Percentiles rank a stretch among this genome's conserved stretches.
Conservation (phyloP, 2,888 invertebrate species). For the Dioctria rufipes region DNA sequence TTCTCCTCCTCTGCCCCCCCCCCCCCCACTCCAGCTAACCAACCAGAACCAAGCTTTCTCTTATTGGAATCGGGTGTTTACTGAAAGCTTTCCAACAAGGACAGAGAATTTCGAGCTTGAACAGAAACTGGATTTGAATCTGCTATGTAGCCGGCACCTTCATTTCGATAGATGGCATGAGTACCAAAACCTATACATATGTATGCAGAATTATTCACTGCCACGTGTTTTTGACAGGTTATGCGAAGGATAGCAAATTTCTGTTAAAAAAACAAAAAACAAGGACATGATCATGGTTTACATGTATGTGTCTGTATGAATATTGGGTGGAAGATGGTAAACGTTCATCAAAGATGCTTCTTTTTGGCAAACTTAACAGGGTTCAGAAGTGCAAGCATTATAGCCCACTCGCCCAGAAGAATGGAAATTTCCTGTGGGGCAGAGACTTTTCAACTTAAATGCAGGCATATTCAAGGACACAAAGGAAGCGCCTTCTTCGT, state of each 20-base stretch:
- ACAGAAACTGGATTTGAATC: neutral
- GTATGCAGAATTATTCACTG: constrained; percentile 13
- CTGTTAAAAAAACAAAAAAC: neutral
- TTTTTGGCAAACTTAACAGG: neutral
- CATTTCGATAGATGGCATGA: neutral
- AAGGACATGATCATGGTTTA: neutral
- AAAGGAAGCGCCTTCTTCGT: neutral
- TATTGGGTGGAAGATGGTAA: neutral
- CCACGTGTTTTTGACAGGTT: constrained; percentile 53
- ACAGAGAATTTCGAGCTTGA: constrained; percentile 9
- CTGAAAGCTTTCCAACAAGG: constrained; percentile 11
- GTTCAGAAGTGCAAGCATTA: constrained; percentile 4
- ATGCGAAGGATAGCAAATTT: constrained; percentile 46
- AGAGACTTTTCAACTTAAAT: neutral
- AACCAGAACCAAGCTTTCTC: too few species aligned
- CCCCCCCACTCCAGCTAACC: too few species aligned
- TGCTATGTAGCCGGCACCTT: too few species aligned
- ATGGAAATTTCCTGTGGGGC: constrained; percentile 19
- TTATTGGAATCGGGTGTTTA: neutral
- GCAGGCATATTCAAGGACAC: neutral
- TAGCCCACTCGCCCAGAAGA: neutral
- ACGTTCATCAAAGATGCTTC: neutral
- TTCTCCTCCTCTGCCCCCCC: neutral
- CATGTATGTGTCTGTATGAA: neutral
- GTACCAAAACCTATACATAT: constrained; percentile 7